phyloP scores from a whole-genome alignment of 2,888 invertebrate species.

The Leptinotarsa tumamoca region DNA sequence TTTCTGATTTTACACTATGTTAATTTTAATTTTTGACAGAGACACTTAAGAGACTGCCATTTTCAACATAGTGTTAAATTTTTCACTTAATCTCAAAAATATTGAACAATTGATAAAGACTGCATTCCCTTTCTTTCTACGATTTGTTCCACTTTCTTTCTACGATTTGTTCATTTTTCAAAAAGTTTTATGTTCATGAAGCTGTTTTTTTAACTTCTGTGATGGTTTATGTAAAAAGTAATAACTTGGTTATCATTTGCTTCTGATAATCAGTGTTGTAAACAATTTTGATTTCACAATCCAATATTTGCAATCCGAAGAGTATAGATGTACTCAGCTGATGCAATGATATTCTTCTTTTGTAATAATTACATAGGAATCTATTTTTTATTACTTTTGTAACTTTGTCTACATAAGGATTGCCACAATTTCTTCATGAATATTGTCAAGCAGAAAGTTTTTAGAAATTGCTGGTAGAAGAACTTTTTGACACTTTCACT shows the following conservation, averaged over 20 bases:
- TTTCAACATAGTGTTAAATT: background rate
- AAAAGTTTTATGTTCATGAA: conserved; percentile 8
- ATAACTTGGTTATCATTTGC: conserved; percentile 2
- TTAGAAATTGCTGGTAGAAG: conserved; percentile 17
- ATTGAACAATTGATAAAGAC: conserved; percentile 14
- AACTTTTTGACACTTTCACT: background rate
- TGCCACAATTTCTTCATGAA: background rate
- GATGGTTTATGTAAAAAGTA: conserved; percentile 18
- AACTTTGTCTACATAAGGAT: conserved; percentile 2
- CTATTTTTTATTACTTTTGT: conserved; percentile 12
- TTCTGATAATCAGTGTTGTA: conserved; percentile 19
- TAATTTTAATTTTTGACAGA: conserved; percentile 1
- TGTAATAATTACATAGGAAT: conserved; percentile 3
- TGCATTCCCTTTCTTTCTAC: background rate
- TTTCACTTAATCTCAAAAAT: conserved; percentile 1
- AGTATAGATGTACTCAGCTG: conserved; percentile 17
- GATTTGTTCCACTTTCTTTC: background rate
- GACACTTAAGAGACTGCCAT: background rate
- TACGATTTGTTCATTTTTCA: background rate
- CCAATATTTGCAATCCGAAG: conserved; percentile 12
- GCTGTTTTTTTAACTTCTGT: conserved; percentile 9
- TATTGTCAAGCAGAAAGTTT: background rate
- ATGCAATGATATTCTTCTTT: conserved; percentile 1
- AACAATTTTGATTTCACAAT: conserved; percentile 9
- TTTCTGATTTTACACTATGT: background rate